Percentiles rank a stretch among this genome's conserved stretches.
These are phyloP conservation scores for Pipistrellus nathusii DNA, from an alignment of 2,797 vertebrate genomes.

Conservation along the genomic window DNA sequence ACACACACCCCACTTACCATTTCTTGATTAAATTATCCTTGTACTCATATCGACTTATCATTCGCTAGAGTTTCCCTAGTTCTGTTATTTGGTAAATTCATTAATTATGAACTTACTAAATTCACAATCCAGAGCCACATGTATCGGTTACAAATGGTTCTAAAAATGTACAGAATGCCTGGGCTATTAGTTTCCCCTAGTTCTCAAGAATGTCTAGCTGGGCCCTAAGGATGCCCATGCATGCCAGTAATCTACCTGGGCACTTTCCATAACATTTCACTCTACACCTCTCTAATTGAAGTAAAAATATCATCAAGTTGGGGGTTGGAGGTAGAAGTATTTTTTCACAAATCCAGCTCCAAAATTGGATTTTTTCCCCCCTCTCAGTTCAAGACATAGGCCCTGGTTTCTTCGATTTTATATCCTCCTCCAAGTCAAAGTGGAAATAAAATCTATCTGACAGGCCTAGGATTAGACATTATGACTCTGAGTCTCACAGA, in stretches of 20 bases:
- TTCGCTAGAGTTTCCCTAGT: neutral
- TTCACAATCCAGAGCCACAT: neutral
- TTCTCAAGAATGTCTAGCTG: neutral
- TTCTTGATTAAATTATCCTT: neutral
- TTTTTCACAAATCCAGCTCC: neutral
- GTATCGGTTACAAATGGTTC: neutral
- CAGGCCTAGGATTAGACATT: neutral
- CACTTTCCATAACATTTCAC: neutral
- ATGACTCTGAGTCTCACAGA: neutral
- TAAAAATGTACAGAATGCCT: slow-evolving; percentile 2
- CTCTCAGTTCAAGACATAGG: neutral
- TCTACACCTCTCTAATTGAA: neutral
- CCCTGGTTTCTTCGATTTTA: neutral
- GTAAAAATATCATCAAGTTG: neutral
- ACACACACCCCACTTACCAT: neutral
- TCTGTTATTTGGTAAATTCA: slow-evolving; percentile 7
- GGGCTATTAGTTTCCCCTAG: neutral
- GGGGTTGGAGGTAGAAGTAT: neutral
- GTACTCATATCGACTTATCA: neutral
- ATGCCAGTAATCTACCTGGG: neutral
- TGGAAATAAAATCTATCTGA: neutral
- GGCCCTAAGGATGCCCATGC: neutral
- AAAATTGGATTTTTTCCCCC: neutral
- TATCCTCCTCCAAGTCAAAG: neutral
- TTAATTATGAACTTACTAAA: neutral